Conservation (phyloP, 1,140 invertebrate species). For the Nasonia vitripennis region DNA sequence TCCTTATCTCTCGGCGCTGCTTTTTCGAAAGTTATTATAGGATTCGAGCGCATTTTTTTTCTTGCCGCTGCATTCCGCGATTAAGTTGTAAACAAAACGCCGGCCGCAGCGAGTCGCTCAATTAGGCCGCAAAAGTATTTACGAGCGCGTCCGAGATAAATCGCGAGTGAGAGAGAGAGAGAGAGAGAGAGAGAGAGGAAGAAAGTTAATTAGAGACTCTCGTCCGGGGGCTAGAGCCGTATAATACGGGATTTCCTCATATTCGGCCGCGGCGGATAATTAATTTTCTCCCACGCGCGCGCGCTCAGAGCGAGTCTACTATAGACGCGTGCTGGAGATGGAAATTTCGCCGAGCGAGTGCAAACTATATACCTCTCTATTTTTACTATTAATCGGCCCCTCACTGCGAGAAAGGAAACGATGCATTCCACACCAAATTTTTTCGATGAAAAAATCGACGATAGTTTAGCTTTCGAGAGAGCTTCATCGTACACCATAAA, state of each 20-base stretch:
- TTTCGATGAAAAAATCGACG: conserved; percentile 51
- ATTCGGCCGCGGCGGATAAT: conserved; percentile 17
- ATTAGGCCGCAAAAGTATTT: not conserved
- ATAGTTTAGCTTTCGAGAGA: not conserved
- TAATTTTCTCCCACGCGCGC: conserved; percentile 43
- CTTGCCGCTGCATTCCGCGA: not conserved
- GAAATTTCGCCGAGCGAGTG: conserved; percentile 47
- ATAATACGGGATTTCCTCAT: conserved; percentile 26
- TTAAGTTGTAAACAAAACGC: not conserved
- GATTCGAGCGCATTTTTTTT: not conserved
- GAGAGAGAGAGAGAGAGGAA: not conserved
- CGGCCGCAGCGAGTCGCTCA: not conserved
- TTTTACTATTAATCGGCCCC: conserved; percentile 56
- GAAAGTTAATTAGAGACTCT: conserved; percentile 25
- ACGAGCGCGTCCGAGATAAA: not conserved
- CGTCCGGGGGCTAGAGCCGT: not conserved
- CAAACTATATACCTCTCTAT: conserved; percentile 36
- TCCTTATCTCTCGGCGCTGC: not conserved
- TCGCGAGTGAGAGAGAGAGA: not conserved
- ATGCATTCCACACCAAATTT: not conserved
- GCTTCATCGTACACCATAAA: not conserved
- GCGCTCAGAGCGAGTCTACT: not conserved
- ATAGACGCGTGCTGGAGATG: not conserved
- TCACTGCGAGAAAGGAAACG: not conserved
- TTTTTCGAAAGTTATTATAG: not conserved